Conservation (phyloP, 2,888 invertebrate genomes). For the Acrobasis repandana region DNA sequence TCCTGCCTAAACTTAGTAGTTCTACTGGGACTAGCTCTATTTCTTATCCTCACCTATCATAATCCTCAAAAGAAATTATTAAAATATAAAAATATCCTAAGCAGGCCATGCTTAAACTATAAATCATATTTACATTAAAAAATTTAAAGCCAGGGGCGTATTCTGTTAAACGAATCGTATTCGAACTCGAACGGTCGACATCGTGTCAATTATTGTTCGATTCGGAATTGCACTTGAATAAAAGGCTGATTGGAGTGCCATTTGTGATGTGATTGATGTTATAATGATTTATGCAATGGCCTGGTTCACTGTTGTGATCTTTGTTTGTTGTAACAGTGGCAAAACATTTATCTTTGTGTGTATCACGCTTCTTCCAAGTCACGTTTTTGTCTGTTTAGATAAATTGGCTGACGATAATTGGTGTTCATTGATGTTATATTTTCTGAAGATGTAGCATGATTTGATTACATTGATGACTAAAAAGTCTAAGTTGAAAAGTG, state of each 20-base stretch:
- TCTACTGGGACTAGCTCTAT: too few relatives aligned
- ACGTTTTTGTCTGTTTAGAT: conserved; percentile 7
- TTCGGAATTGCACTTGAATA: conserved; percentile 47
- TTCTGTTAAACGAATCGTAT: conserved; percentile 49
- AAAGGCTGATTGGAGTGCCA: conserved; percentile 44
- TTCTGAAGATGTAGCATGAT: too few relatives aligned
- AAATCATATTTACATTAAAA: conserved; percentile 53
- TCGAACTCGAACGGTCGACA: conserved; percentile 31
- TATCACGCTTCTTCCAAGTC: conserved; percentile 16
- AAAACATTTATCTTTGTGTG: conserved; percentile 22
- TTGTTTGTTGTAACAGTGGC: conserved; percentile 18
- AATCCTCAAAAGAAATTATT: background rate
- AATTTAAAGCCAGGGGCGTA: conserved; percentile 36
- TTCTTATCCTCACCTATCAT: background rate
- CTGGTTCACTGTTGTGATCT: conserved; percentile 16
- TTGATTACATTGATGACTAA: too few relatives aligned
- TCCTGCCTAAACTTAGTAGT: too few relatives aligned
- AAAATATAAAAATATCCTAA: conserved; percentile 32
- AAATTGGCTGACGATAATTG: conserved; percentile 15
- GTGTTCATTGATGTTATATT: background rate
- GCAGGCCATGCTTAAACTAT: conserved; percentile 48
- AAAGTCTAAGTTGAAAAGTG: too few relatives aligned
- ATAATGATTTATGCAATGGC: conserved; percentile 37
- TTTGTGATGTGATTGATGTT: conserved; percentile 41
- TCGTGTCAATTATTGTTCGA: conserved; percentile 36